These are phyloP conservation scores for Chymomyza caudatula DNA, from an alignment of 2,888 invertebrate species.

Conservation along the genomic window DNA sequence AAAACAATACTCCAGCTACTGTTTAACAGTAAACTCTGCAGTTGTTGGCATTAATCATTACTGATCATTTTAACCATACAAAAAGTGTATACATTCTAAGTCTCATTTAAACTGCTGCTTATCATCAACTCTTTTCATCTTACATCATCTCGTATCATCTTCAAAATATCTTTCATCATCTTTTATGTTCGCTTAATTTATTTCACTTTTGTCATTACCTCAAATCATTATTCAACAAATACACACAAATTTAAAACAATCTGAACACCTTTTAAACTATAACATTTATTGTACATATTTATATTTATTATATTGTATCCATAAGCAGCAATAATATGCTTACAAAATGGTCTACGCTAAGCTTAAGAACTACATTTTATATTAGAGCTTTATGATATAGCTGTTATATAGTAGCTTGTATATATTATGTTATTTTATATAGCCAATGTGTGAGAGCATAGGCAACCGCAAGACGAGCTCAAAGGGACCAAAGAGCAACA, in stretches of 20 bases:
- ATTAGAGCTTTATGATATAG: constrained; percentile 8
- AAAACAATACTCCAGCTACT: not conserved
- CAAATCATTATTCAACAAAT: too few relatives aligned
- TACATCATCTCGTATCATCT: not conserved
- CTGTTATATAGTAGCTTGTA: constrained; percentile 9
- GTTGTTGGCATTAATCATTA: not conserved
- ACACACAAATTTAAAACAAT: constrained; percentile 31
- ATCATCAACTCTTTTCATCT: not conserved
- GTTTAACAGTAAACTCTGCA: not conserved
- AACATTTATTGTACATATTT: constrained; percentile 8
- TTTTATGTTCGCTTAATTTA: not conserved
- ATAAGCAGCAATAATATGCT: constrained; percentile 25
- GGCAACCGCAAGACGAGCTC: constrained; percentile 37
- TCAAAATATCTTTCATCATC: not conserved
- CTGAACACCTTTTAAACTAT: not conserved
- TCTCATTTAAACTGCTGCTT: too few relatives aligned
- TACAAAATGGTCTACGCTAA: constrained; percentile 77
- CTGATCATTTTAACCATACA: not conserved
- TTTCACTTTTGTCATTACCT: too few relatives aligned
- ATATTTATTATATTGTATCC: constrained; percentile 26
- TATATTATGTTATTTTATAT: constrained; percentile 10
- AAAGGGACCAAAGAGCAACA: constrained; percentile 47
- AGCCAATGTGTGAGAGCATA: constrained; percentile 36
- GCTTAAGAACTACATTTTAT: constrained; percentile 50
- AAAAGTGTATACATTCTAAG: too few relatives aligned